Evolutionary conservation across 1,140 invertebrate species (phyloP).

Genomic region (Rhagoletis zephyria): DNA sequence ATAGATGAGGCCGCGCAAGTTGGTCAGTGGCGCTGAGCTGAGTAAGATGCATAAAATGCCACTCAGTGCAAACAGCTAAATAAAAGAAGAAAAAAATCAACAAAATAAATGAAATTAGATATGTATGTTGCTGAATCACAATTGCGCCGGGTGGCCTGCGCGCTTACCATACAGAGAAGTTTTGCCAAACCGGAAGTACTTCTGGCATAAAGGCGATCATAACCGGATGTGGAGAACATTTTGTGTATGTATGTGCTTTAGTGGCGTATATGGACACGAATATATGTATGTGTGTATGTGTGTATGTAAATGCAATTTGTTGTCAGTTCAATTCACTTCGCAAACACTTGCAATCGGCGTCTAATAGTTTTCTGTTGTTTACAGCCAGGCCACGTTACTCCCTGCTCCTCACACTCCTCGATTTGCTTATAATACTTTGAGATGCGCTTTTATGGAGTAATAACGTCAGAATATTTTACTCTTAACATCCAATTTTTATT

Average conservation of each 20-base stretch:
- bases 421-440: no score
- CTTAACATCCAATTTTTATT: no score
- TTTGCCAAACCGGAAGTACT: conserved; percentile 36
- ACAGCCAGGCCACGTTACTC: no score
- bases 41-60: conserved; percentile 24
- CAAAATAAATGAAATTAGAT: background rate
- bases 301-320: background rate
- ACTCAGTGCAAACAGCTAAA: background rate
- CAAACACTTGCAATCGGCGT: no score
- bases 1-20: conserved; percentile 27
- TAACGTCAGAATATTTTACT: no score
- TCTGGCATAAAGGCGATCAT: background rate
- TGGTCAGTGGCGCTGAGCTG: conserved; percentile 2
- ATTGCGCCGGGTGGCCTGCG: background rate
- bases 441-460: no score
- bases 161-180: conserved; percentile 27
- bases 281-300: background rate
- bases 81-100: background rate
- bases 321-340: no score
- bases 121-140: background rate
- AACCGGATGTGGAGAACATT: conserved; percentile 35
- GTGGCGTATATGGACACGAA: no score
- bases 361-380: no score
- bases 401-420: no score
- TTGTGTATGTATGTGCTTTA: background rate